A percentile compares a stretch with the other conserved stretches of the same genome.
Conservation (phyloP, 2,797 vertebrate genomes). For the Kryptolebias ocellatus region DNA sequence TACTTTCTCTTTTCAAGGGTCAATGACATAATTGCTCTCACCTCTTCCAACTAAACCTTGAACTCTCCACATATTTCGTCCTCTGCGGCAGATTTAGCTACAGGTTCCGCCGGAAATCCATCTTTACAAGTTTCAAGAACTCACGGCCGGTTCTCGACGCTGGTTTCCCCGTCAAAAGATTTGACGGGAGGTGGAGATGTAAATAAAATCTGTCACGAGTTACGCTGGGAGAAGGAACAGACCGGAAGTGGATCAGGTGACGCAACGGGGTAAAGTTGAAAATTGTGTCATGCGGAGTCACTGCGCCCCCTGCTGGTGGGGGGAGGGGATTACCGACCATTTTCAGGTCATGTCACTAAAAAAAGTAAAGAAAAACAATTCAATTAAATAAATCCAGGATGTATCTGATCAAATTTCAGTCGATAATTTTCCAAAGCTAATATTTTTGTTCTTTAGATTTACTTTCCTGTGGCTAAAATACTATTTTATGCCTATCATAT, state of each 20-base stretch:
- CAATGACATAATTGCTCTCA: constrained; percentile 49
- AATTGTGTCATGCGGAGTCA: background rate
- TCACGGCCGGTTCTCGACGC: fast-evolving
- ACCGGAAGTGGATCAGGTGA: constrained; percentile 49
- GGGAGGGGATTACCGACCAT: background rate
- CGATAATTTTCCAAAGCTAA: no score
- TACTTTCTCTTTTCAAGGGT: background rate
- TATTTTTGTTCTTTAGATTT: no score
- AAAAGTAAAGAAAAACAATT: no score
- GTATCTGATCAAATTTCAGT: no score
- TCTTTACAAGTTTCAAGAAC: constrained; percentile 5
- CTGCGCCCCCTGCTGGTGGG: constrained; percentile 24
- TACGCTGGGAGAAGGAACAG: background rate
- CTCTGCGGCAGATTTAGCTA: constrained; percentile 9
- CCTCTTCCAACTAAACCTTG: constrained; percentile 78
- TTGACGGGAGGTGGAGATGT: background rate
- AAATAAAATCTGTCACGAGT: constrained; percentile 46
- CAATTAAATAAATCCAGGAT: no score
- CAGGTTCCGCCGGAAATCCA: background rate
- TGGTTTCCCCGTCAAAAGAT: fast-evolving
- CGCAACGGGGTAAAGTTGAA: constrained; percentile 8
- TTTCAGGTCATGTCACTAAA: no score
- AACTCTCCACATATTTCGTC: constrained; percentile 78
- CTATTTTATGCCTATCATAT: no score
- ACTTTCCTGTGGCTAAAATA: no score